These are phyloP conservation scores for Lasioglossum morio DNA, from an alignment of 2,888 invertebrate genomes.

Conservation along the genomic window DNA sequence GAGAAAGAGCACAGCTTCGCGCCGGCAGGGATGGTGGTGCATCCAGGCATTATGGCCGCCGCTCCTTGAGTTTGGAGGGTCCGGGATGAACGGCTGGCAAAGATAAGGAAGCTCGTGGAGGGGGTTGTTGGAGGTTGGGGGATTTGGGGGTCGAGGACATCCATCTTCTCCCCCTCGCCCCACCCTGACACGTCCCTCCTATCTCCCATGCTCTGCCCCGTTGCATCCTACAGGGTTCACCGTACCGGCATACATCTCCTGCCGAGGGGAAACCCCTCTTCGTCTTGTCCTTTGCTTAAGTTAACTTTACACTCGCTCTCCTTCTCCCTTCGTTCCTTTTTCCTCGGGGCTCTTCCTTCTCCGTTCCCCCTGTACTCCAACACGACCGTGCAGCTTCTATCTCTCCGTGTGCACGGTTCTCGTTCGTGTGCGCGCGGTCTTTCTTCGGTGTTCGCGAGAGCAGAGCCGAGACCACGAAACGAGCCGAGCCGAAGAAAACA, in stretches of 20 bases:
- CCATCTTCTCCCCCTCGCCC: constrained; percentile 81
- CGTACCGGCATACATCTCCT: constrained; percentile 78
- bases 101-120: constrained; percentile 69
- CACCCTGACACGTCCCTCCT: constrained; percentile 55
- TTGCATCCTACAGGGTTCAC: constrained; percentile 79
- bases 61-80: constrained; percentile 81
- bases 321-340: constrained; percentile 44
- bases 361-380: not conserved
- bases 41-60: constrained; percentile 84
- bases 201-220: constrained; percentile 69
- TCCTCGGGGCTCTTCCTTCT: constrained; percentile 35
- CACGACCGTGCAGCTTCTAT: not conserved
- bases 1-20: not conserved
- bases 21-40: constrained; percentile 79
- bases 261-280: constrained; percentile 78
- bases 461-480: constrained; percentile 63
- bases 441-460: constrained; percentile 24
- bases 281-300: constrained; percentile 79
- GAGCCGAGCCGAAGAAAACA: constrained; percentile 72
- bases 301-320: constrained; percentile 79
- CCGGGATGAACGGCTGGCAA: constrained; percentile 78
- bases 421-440: constrained; percentile 8
- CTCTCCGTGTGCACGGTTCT: not conserved
- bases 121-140: constrained; percentile 75
- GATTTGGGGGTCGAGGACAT: constrained; percentile 82